These are phyloP conservation scores for Heliconius eleuchia DNA, from an alignment of 1,140 invertebrate species.

Conservation along the genomic window DNA sequence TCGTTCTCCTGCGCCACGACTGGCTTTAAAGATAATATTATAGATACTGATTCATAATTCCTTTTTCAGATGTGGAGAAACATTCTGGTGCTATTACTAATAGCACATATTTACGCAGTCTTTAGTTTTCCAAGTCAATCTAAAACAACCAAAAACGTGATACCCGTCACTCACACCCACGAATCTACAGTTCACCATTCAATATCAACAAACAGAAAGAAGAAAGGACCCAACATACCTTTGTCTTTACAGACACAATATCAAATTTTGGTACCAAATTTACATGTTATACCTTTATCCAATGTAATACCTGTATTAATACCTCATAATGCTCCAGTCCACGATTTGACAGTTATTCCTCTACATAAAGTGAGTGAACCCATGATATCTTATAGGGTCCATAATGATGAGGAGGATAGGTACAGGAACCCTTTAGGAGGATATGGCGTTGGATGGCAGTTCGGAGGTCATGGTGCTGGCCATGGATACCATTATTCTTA, in stretches of 20 bases:
- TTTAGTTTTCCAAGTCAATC: slow-evolving; percentile 24
- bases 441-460: slow-evolving; percentile 63
- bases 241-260: slow-evolving; percentile 45
- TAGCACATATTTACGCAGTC: slow-evolving; percentile 29
- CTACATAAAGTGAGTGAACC: slow-evolving; percentile 51
- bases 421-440: slow-evolving; percentile 64
- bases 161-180: not conserved
- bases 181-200: slow-evolving; percentile 16
- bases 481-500: slow-evolving; percentile 68
- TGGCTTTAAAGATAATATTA: not conserved
- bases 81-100: slow-evolving; percentile 28
- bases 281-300: slow-evolving; percentile 59
- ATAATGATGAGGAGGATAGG: slow-evolving; percentile 50
- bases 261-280: slow-evolving; percentile 48
- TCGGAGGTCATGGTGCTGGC: slow-evolving; percentile 66
- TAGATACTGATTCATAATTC: not conserved
- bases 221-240: slow-evolving; percentile 53
- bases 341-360: slow-evolving; percentile 66
- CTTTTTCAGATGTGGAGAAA: slow-evolving; percentile 40
- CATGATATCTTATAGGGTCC: slow-evolving; percentile 44
- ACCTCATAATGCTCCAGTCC: slow-evolving; percentile 56
- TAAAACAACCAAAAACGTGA: slow-evolving; percentile 15
- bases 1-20: too few relatives aligned
- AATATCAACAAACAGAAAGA: slow-evolving; percentile 42
- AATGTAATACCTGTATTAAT: slow-evolving; percentile 53